These are phyloP conservation scores for Resseliella maxima DNA, from an alignment of 2,888 invertebrate genomes.

Conservation along the genomic window DNA sequence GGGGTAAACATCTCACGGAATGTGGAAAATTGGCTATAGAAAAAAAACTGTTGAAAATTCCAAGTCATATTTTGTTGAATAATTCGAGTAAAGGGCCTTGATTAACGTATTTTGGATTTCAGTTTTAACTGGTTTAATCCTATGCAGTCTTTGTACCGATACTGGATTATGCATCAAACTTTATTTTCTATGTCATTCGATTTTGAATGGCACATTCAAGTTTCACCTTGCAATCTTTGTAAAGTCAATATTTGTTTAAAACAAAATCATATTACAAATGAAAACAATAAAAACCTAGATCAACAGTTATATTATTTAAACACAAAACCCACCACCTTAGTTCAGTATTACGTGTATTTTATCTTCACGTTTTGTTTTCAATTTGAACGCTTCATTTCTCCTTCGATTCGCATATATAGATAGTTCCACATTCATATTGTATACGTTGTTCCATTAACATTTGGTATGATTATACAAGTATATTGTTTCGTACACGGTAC, in stretches of 20 bases:
- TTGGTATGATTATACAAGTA: not conserved
- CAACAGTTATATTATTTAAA: not conserved
- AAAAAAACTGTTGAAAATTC: not conserved
- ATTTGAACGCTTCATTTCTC: not conserved
- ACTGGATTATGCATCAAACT: no score
- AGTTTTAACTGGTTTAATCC: conserved; percentile 13
- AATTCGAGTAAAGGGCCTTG: not conserved
- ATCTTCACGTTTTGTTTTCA: conserved; percentile 25
- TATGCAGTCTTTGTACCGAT: not conserved
- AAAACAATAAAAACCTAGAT: not conserved
- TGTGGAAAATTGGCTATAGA: not conserved
- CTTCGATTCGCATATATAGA: not conserved
- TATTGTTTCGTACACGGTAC: not conserved
- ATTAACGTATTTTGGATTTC: not conserved
- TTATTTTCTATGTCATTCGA: no score
- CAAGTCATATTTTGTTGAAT: not conserved
- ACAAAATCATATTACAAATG: not conserved
- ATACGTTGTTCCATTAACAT: not conserved
- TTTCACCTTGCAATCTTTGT: not conserved
- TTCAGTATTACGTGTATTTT: not conserved
- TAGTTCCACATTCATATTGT: not conserved
- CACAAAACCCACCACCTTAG: not conserved
- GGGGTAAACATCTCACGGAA: not conserved
- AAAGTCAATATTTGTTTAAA: not conserved
- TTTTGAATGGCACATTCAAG: no score